A percentile compares a stretch with the other conserved stretches of the same genome.
phyloP scores from a whole-genome alignment of 2,888 invertebrate genomes.

The Norana najaformis region DNA sequence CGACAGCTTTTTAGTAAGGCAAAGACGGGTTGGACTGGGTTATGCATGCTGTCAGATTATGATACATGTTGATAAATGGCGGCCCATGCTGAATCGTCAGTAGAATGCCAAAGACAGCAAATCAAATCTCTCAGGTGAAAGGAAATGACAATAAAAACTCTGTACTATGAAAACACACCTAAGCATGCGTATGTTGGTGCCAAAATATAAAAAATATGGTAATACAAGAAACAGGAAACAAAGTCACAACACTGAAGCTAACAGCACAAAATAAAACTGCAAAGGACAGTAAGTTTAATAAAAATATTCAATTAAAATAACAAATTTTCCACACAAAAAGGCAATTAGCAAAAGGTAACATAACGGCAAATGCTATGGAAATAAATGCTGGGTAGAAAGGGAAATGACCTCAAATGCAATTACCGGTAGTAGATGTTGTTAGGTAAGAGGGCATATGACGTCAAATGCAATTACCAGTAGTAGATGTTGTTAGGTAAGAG shows the following conservation, averaged over 20 bases:
- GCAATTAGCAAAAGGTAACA: neutral
- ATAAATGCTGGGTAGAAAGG: too few species aligned
- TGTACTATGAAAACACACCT: neutral
- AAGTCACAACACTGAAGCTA: neutral
- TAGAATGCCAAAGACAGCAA: constrained; percentile 14
- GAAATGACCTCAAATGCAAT: too few species aligned
- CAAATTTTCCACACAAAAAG: neutral
- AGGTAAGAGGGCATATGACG: too few species aligned
- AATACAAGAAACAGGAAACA: neutral
- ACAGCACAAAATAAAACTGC: neutral
- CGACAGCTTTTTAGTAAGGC: constrained; percentile 14
- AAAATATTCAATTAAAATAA: neutral
- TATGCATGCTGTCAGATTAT: constrained; percentile 21
- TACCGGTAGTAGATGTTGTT: too few species aligned
- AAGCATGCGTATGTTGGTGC: neutral
- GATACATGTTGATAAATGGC: constrained; percentile 18
- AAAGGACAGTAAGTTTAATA: neutral
- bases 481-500: too few species aligned
- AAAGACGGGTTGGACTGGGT: neutral
- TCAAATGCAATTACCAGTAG: too few species aligned
- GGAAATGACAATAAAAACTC: neutral
- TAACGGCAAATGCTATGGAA: neutral
- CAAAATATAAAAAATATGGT: neutral
- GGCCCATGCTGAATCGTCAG: neutral
- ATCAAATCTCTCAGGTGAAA: constrained; percentile 4